Conservation (phyloP, 2,888 invertebrate species). For the Latheticus oryzae region DNA sequence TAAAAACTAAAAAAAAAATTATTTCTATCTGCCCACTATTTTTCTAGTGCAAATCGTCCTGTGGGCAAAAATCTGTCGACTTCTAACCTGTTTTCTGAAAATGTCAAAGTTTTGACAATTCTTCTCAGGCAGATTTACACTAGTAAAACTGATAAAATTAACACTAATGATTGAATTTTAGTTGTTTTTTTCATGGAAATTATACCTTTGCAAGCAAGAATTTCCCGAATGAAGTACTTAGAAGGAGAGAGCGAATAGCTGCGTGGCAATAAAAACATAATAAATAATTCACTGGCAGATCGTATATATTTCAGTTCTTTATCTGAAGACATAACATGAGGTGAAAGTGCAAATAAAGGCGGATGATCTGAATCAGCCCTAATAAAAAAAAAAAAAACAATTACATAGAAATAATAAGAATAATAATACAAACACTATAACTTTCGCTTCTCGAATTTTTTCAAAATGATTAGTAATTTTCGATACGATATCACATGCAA, state of each 20-base stretch:
- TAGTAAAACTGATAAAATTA: too few species aligned
- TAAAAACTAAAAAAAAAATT: constrained; percentile 71
- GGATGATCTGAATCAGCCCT: constrained; percentile 73
- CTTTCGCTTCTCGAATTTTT: constrained; percentile 81
- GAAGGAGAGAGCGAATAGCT: constrained; percentile 83
- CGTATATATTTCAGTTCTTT: constrained; percentile 84
- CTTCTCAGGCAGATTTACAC: too few species aligned
- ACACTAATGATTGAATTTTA: too few species aligned
- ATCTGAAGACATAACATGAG: constrained; percentile 79
- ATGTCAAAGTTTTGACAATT: too few species aligned
- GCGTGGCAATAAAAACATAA: constrained; percentile 84
- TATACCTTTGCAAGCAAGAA: constrained; percentile 88
- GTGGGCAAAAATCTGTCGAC: too few species aligned
- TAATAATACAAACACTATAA: constrained; percentile 74
- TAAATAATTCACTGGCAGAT: constrained; percentile 83
- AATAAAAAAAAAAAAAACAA: constrained; percentile 49
- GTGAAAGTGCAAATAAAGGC: constrained; percentile 79
- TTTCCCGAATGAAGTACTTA: constrained; percentile 84
- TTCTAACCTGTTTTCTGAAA: too few species aligned
- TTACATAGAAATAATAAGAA: constrained; percentile 30
- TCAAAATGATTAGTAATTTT: constrained; percentile 88
- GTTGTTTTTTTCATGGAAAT: too few species aligned
- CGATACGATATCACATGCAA: constrained; percentile 85
- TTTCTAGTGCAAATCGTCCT: too few species aligned
- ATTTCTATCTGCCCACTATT: too few species aligned